A percentile compares a stretch with the other conserved stretches of the same genome.
Conservation (phyloP, 2,113 vertebrate genomes). For the Anser brachyrhynchus region DNA sequence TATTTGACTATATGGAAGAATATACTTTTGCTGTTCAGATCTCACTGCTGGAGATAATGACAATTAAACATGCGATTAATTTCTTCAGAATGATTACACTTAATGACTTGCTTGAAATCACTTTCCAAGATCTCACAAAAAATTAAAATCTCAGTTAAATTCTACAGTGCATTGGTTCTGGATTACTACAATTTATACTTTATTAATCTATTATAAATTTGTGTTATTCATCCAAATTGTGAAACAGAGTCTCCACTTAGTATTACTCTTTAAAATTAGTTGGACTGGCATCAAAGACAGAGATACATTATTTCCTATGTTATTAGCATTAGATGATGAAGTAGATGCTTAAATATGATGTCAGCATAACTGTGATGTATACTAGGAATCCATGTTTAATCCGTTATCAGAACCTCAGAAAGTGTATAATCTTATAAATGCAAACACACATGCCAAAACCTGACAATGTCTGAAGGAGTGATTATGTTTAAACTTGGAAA, state of each 20-base stretch:
- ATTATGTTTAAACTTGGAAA: not conserved
- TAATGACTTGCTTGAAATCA: not conserved
- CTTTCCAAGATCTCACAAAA: not conserved
- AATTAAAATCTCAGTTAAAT: not conserved
- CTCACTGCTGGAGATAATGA: not conserved
- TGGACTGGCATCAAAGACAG: not conserved
- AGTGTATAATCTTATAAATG: not conserved
- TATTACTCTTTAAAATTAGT: not conserved
- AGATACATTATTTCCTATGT: not conserved
- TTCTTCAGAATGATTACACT: not conserved
- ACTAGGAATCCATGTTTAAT: not conserved
- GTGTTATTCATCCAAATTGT: not conserved
- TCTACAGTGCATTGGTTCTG: not conserved
- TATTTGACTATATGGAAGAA: rapidly evolving
- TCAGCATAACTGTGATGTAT: not conserved
- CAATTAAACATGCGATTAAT: not conserved
- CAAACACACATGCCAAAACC: not conserved
- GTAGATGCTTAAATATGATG: not conserved
- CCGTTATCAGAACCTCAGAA: not conserved
- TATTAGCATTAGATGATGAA: not conserved
- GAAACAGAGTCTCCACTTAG: not conserved
- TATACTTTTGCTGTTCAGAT: not conserved
- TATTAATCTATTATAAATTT: not conserved
- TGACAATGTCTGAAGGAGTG: not conserved
- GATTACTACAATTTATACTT: not conserved